phyloP scores from a whole-genome alignment of 2,113 vertebrate genomes.

The Vanacampus margaritifer region DNA sequence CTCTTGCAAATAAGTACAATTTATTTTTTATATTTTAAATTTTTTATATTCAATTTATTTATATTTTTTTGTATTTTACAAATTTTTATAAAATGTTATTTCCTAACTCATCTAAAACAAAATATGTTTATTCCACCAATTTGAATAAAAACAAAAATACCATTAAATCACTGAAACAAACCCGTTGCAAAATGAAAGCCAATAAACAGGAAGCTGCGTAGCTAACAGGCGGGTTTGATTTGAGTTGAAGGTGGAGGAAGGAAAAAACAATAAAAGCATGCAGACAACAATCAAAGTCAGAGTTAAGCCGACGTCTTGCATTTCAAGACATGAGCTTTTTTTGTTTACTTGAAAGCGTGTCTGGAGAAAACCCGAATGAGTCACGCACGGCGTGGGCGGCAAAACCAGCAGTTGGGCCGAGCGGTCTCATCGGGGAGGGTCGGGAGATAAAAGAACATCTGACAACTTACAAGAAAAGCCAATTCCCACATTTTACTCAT shows the following conservation, averaged over 20 bases:
- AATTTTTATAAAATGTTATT: too few relatives aligned
- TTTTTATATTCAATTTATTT: too few relatives aligned
- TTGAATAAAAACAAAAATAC: too few relatives aligned
- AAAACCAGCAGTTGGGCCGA: neutral
- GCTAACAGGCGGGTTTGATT: neutral
- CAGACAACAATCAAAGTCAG: neutral
- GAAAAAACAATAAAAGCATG: neutral
- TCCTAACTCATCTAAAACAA: too few relatives aligned
- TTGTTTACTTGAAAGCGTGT: neutral
- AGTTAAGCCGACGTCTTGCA: neutral
- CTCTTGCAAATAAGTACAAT: too few relatives aligned
- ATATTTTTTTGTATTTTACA: too few relatives aligned
- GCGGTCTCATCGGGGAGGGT: neutral
- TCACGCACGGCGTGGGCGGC: constrained; percentile 3
- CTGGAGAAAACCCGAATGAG: neutral
- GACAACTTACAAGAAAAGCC: constrained; percentile 1
- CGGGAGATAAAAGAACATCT: neutral
- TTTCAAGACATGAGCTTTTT: neutral
- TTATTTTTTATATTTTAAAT: too few relatives aligned
- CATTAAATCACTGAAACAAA: too few relatives aligned
- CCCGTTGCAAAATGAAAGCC: neutral
- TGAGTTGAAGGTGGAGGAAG: too few relatives aligned
- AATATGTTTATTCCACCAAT: too few relatives aligned
- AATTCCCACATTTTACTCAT: neutral
- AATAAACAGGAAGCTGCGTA: neutral